Conservation (phyloP, 2,113 vertebrate genomes). For the Myiozetetes cayanensis region DNA sequence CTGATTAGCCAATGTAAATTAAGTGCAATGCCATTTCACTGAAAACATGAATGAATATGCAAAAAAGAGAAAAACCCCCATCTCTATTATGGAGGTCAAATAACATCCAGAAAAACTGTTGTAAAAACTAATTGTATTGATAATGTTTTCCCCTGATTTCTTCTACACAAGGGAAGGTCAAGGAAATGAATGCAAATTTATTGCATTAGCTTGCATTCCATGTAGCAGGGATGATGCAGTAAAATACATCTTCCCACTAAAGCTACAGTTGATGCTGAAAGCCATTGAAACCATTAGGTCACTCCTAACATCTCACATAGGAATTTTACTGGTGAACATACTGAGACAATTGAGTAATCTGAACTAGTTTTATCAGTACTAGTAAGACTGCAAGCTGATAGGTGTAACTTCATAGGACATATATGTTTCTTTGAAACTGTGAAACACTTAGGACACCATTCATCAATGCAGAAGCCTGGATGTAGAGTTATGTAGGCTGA, state of each 20-base stretch:
- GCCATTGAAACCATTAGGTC: background rate
- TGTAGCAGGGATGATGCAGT: background rate
- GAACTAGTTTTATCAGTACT: background rate
- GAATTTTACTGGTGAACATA: background rate
- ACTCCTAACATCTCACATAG: background rate
- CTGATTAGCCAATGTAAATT: constrained; percentile 65
- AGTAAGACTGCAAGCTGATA: background rate
- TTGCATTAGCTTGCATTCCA: background rate
- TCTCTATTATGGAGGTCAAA: background rate
- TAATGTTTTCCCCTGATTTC: background rate
- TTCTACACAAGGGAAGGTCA: background rate
- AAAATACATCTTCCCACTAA: background rate
- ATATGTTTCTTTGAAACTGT: background rate
- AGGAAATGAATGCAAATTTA: background rate
- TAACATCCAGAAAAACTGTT: background rate
- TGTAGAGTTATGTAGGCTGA: background rate
- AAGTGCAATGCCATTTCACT: background rate
- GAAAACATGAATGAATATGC: background rate
- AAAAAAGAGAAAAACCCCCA: background rate
- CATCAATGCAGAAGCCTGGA: background rate
- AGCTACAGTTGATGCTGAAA: background rate
- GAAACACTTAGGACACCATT: background rate
- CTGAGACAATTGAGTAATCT: background rate
- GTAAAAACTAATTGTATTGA: background rate
- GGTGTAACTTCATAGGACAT: background rate